Conservation (phyloP, 2,113 vertebrate species). For the Pimephales promelas region DNA sequence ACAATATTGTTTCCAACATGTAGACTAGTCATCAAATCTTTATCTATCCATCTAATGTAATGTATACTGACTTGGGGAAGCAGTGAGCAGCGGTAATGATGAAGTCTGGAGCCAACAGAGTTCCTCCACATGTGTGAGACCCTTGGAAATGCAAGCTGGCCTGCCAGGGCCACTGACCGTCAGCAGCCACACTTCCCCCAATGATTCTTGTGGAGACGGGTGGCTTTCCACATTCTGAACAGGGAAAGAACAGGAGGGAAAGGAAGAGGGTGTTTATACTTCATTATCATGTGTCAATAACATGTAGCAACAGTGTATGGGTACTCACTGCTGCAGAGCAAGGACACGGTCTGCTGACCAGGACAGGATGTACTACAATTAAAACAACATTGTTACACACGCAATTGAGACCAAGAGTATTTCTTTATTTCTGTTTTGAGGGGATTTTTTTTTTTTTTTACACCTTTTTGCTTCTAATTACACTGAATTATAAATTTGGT, state of each 20-base stretch:
- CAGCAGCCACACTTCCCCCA: constrained; percentile 69
- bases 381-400: constrained; percentile 18
- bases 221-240: constrained; percentile 77
- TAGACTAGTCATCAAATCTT: neutral
- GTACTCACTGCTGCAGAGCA: constrained; percentile 57
- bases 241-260: neutral
- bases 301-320: neutral
- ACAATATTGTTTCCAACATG: neutral
- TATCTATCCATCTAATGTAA: neutral
- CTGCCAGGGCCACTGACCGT: constrained; percentile 86
- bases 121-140: constrained; percentile 81
- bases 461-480: neutral
- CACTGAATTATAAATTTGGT: neutral
- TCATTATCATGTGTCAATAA: neutral
- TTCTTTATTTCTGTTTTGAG: too few relatives aligned
- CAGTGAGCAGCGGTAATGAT: constrained; percentile 85
- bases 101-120: constrained; percentile 79
- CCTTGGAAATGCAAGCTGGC: constrained; percentile 78
- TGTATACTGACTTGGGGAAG: constrained; percentile 80
- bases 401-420: neutral
- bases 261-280: neutral
- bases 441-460: neutral
- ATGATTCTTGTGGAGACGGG: constrained; percentile 73
- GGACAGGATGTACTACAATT: constrained; percentile 53
- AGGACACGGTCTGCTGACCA: constrained; percentile 32